Evolutionary conservation across 92 coral and sea anemone species (phyloP).

Genomic region (Zoanthus solanderi): DNA sequence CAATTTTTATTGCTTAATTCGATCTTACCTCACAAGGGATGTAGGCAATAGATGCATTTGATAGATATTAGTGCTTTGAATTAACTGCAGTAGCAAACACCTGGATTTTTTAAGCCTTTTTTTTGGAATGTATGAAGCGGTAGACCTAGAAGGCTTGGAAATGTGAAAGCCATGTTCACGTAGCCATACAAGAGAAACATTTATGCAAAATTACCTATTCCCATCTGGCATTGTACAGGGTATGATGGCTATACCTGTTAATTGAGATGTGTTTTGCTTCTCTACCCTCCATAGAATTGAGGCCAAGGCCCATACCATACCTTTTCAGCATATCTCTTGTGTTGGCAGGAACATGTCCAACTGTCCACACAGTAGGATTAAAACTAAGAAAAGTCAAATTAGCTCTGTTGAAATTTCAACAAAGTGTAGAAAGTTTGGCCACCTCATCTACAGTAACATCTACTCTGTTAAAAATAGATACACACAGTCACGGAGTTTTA

Average conservation of each 20-base stretch:
- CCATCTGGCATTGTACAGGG: conserved; percentile 29
- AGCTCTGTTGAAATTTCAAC: conserved; percentile 22
- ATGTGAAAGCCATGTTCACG: conserved; percentile 6
- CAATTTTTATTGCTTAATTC: conserved; percentile 23
- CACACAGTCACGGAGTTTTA: conserved; percentile 47
- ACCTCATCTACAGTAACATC: conserved; percentile 38
- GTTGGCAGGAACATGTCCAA: conserved; percentile 34
- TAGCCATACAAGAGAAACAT: conserved; percentile 25
- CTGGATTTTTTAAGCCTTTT: conserved; percentile 10
- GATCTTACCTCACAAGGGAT: conserved; percentile 55
- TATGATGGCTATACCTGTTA: conserved; percentile 14
- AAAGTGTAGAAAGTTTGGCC: conserved; percentile 27
- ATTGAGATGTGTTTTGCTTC: background rate
- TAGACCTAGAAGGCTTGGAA: conserved; percentile 4
- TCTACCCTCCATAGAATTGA: conserved; percentile 16
- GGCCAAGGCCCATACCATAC: conserved; percentile 15
- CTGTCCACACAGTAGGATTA: conserved; percentile 43
- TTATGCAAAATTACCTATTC: conserved; percentile 16
- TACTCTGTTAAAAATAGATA: conserved; percentile 27
- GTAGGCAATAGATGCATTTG: conserved; percentile 54
- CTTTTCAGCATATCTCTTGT: background rate
- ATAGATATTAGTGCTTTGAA: conserved; percentile 28
- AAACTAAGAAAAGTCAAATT: conserved; percentile 28
- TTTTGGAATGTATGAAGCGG: conserved; percentile 1
- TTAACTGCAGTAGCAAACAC: background rate